Conservation (phyloP, 64 coral and sea anemone genomes). For the Hydrozoanthus tunicans region DNA sequence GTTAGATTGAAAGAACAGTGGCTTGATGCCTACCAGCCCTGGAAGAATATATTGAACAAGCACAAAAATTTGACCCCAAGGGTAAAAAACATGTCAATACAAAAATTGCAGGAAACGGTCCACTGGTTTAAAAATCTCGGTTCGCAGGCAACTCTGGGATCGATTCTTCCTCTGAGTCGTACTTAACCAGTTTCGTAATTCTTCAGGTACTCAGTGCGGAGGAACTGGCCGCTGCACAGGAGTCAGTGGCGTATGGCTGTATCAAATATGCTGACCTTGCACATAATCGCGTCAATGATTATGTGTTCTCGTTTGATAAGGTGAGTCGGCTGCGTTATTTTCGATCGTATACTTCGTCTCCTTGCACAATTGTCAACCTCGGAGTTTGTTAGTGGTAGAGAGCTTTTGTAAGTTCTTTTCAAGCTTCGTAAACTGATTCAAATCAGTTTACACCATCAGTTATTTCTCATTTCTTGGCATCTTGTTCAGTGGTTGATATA, state of each 20-base stretch:
- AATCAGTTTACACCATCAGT: background rate
- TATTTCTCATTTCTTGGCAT: background rate
- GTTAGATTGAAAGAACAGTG: no score
- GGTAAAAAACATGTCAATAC: no score
- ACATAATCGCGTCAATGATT: constrained; percentile 95
- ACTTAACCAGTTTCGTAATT: background rate
- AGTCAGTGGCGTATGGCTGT: constrained; percentile 94
- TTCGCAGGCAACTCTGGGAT: background rate
- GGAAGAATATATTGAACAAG: no score
- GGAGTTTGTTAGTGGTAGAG: no score
- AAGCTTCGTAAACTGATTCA: background rate
- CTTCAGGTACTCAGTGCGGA: constrained; percentile 81
- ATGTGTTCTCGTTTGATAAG: constrained; percentile 99
- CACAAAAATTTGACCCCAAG: no score
- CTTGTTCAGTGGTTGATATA: background rate
- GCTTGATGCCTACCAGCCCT: no score
- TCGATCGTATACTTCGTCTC: background rate
- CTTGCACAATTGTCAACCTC: no score
- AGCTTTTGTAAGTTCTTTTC: background rate
- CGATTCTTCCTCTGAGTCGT: no score
- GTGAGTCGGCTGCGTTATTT: constrained; percentile 23
- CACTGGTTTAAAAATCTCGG: background rate
- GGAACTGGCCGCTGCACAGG: constrained; percentile 76
- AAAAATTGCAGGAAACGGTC: no score
- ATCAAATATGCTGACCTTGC: constrained; percentile 96